phyloP scores from a whole-genome alignment of 1,140 invertebrate species.

The Tribolium madens region DNA sequence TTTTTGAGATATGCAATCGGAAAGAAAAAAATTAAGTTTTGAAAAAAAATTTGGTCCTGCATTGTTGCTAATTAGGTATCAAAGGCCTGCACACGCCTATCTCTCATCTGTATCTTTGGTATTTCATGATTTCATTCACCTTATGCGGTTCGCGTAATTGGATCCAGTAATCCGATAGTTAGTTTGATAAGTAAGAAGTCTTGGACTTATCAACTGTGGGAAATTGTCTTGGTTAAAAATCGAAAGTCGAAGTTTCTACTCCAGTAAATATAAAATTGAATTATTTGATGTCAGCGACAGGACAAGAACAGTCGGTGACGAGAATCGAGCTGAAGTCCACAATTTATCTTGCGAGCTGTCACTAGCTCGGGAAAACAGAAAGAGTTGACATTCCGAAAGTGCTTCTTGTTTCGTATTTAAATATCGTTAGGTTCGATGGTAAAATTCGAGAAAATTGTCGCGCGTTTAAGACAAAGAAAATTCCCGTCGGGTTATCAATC shows the following conservation, averaged over 20 bases:
- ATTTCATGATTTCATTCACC: conserved; percentile 63
- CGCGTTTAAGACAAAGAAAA: conserved; percentile 58
- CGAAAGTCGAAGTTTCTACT: conserved; percentile 2
- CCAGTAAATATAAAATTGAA: conserved; percentile 39
- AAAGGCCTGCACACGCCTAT: conserved; percentile 57
- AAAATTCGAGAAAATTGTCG: conserved; percentile 52
- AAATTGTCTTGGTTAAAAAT: conserved; percentile 53
- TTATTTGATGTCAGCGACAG: conserved; percentile 14
- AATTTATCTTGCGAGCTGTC: conserved; percentile 49
- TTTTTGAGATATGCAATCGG: too few relatives aligned
- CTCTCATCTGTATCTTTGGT: conserved; percentile 56
- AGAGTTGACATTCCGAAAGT: conserved; percentile 50
- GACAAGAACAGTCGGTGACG: conserved; percentile 41
- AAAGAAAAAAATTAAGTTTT: neutral
- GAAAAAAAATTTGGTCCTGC: conserved; percentile 1
- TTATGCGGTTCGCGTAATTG: conserved; percentile 60
- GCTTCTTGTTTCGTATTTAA: neutral
- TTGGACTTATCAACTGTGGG: conserved; percentile 54
- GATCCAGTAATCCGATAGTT: conserved; percentile 59
- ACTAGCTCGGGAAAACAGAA: conserved; percentile 41
- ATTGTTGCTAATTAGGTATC: conserved; percentile 59
- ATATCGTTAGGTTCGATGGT: conserved; percentile 34
- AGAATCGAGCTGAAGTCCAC: conserved; percentile 23
- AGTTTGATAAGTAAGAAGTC: conserved; percentile 54
- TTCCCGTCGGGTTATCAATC: conserved; percentile 60